Evolutionary conservation across 2,888 invertebrate species (phyloP), one percentile per base, ranked within the genome.

Genomic region (Panzeria rudis): DNA sequence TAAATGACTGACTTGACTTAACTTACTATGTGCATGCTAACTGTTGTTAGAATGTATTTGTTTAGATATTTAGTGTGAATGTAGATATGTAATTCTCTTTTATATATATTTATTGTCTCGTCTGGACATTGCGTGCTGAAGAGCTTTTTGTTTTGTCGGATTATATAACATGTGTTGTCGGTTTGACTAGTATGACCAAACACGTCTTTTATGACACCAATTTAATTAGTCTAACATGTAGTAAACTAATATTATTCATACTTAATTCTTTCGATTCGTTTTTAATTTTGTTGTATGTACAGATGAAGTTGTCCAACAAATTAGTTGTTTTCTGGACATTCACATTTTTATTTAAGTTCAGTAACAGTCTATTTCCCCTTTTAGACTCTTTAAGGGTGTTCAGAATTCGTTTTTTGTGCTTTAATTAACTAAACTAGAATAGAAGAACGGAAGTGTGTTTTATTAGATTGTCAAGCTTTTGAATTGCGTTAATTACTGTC

Each of bases 111-210:
- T 56, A 8, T 52, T 59, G 66, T 68, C 73, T 61, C 38, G 75
- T 54, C 62, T 62, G 44, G 54, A 6, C 47, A 3, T 76, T 82
- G 76, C 82, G 82, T 82, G 76, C 64, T 50, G 20, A 64, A 59
- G 11, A 71, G 64, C 66, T 20, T 80, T 80, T 73, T 80, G 59
- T 59, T 80, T 50, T 17, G 6, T 59, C 52, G 41, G 11, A 61
- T 78, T 80, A 80, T 71, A 84, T 76, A 72, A 84, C 69, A 75
- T 80, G 44, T 75, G 84, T 76, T 69, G 69, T 71, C 69, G 56
- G 17, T 66, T 50, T 56, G 69, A 71, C 56, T 64, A 56, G 44
- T 56, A 76, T 76, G 71, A 23, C 80, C 76, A 80, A 68, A 76
- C 84, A 80, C 52, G 59, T 23, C 25, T 80, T 80, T 75, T 79